These are phyloP conservation scores for Phymanthus crucifer DNA, from an alignment of 92 coral and sea anemone species.

Conservation along the genomic window DNA sequence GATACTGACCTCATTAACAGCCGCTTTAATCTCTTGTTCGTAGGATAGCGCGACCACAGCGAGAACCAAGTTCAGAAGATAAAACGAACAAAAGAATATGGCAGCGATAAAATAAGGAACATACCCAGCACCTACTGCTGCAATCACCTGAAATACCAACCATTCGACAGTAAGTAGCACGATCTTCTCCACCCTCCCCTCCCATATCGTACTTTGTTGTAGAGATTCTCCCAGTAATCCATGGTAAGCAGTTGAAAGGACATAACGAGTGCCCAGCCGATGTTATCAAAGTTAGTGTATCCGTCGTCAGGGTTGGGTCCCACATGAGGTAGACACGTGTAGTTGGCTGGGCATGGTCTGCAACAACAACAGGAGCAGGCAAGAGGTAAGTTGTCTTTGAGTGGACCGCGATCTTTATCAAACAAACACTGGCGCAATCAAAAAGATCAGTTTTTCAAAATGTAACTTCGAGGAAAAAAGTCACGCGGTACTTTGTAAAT, in stretches of 20 bases:
- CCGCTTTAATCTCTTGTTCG: conserved; percentile 81
- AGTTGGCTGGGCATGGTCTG: conserved; percentile 79
- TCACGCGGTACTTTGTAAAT: too few relatives aligned
- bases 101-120: conserved; percentile 80
- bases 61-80: conserved; percentile 86
- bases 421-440: background rate
- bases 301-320: conserved; percentile 90
- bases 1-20: conserved; percentile 69
- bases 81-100: conserved; percentile 93
- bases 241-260: conserved; percentile 93
- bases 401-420: background rate
- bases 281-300: conserved; percentile 88
- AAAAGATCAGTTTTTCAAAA: background rate
- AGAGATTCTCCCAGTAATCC: conserved; percentile 97
- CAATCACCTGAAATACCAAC: conserved; percentile 62
- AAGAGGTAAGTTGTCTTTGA: background rate
- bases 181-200: background rate
- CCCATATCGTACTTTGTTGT: conserved; percentile 66
- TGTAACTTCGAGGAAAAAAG: too few relatives aligned
- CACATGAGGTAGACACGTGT: conserved; percentile 76
- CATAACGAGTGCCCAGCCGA: conserved; percentile 93
- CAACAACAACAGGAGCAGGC: background rate
- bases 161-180: background rate
- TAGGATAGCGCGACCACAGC: conserved; percentile 95
- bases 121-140: conserved; percentile 85